phyloP scores from a whole-genome alignment of 2,113 vertebrate genomes.

The Theristicus caerulescens region DNA sequence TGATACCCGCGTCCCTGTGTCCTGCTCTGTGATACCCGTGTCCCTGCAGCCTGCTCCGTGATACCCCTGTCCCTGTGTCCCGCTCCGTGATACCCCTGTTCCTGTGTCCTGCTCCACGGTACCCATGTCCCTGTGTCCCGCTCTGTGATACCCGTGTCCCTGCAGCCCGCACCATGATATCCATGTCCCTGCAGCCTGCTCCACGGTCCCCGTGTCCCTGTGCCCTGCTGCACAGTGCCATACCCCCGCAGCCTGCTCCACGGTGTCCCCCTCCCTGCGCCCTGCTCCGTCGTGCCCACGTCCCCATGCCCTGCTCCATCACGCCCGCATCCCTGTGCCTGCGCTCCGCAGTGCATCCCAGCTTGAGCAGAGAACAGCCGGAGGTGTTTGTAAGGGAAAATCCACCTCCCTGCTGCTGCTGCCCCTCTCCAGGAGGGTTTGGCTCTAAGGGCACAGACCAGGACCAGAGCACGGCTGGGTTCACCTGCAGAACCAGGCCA shows the following conservation, averaged over 20 bases:
- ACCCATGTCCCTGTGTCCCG: too few species aligned
- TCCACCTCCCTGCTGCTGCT: background rate
- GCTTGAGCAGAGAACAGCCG: background rate
- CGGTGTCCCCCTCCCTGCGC: accelerated
- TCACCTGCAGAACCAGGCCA: background rate
- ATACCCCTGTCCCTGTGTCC: background rate
- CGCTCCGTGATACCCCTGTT: background rate
- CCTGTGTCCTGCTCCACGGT: background rate
- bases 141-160: background rate
- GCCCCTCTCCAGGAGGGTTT: background rate
- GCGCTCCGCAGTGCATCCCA: background rate
- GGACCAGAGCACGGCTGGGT: accelerated
- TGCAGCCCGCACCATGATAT: background rate
- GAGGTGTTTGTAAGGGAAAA: background rate
- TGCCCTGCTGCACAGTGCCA: too few species aligned
- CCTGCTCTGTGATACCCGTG: background rate
- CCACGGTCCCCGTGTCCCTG: accelerated
- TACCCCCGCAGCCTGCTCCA: background rate
- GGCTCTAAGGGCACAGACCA: background rate
- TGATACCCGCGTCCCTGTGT: too few species aligned
- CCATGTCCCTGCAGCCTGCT: background rate
- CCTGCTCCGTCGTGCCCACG: background rate
- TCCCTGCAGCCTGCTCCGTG: background rate
- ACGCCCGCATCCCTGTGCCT: background rate
- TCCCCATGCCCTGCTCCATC: background rate